phyloP scores from a whole-genome alignment of 2,888 invertebrate species.

The Apodemia duryi region DNA sequence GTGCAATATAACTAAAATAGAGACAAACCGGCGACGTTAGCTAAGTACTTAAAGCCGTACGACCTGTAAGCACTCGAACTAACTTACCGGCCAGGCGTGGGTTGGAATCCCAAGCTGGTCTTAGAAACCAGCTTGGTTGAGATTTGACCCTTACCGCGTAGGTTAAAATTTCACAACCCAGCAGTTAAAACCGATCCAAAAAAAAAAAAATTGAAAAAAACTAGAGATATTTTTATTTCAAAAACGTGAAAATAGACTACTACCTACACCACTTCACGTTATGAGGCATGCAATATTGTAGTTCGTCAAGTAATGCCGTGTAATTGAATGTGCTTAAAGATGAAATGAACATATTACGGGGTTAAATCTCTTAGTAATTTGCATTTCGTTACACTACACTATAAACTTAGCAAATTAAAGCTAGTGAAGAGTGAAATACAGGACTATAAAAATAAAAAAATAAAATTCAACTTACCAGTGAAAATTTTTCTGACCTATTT shows the following conservation, averaged over 20 bases:
- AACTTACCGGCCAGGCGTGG: background rate
- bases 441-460: background rate
- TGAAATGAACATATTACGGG: background rate
- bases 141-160: too few relatives aligned
- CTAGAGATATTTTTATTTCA: background rate
- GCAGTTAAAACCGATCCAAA: background rate
- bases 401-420: background rate
- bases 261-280: background rate
- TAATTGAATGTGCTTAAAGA: slow-evolving; percentile 5
- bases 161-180: slow-evolving; percentile 7
- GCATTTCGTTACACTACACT: slow-evolving; percentile 3
- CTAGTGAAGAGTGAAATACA: slow-evolving; percentile 6
- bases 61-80: slow-evolving; percentile 1
- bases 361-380: background rate
- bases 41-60: background rate
- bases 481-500: background rate
- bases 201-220: background rate
- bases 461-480: slow-evolving; percentile 6
- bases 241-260: background rate
- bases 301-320: background rate
- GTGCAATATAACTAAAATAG: slow-evolving; percentile 7
- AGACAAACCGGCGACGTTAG: too few relatives aligned
- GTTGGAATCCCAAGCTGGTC: too few relatives aligned
- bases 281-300: slow-evolving; percentile 3
- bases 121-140: background rate